These are phyloP conservation scores for Bostrychus sinensis DNA, from an alignment of 2,113 vertebrate genomes.

Conservation along the genomic window DNA sequence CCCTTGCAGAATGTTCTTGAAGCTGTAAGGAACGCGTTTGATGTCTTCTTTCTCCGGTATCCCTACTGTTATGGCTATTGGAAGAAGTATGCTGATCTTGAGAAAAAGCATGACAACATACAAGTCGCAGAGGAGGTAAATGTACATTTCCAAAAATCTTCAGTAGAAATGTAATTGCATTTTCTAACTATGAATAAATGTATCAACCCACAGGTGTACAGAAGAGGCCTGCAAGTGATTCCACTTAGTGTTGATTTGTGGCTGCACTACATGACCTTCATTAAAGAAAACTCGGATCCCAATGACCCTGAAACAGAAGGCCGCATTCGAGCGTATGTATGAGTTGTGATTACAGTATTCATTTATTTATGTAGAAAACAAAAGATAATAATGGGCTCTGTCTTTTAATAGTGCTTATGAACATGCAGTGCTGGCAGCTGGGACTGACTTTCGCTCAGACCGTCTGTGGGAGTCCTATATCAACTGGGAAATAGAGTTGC, in stretches of 20 bases:
- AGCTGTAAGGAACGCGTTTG: conserved; percentile 91
- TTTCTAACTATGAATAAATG: conserved; percentile 9
- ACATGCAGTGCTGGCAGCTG: conserved; percentile 92
- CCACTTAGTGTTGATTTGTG: conserved; percentile 98
- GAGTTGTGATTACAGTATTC: too few species aligned
- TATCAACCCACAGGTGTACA: conserved; percentile 87
- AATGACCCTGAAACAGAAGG: conserved; percentile 86
- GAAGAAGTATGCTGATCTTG: conserved; percentile 98
- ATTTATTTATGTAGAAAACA: too few species aligned
- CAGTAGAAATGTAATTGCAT: conserved; percentile 52
- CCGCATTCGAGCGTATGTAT: conserved; percentile 90
- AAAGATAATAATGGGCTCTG: too few species aligned
- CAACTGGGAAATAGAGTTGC: conserved; percentile 93
- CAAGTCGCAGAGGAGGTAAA: conserved; percentile 95
- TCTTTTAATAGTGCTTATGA: conserved; percentile 87
- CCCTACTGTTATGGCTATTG: conserved; percentile 99
- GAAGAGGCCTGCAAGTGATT: conserved; percentile 95
- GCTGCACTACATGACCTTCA: conserved; percentile 96
- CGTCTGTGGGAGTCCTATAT: conserved; percentile 96
- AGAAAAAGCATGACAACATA: conserved; percentile 89
- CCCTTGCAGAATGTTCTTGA: conserved; percentile 85
- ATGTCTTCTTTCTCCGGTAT: conserved; percentile 92
- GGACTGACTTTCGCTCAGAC: conserved; percentile 97
- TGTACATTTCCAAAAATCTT: background rate
- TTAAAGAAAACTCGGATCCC: conserved; percentile 93